phyloP scores from a whole-genome alignment of 1,140 invertebrate genomes.

The Tribolium madens region DNA sequence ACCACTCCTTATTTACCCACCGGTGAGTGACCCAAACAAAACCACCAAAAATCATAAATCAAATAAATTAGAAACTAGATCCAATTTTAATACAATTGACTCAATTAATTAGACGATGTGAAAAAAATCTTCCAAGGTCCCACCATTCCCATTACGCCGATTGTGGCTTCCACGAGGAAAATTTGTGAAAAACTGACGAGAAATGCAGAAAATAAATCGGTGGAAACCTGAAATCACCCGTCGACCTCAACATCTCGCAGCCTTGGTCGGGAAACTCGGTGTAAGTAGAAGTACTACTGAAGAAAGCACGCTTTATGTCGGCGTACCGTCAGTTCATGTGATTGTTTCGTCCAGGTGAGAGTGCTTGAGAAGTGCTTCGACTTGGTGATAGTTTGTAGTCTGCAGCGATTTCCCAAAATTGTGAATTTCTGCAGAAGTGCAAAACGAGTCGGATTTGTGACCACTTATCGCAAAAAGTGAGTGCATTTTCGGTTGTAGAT shows the following conservation, averaged over 20 bases:
- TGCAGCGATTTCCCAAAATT: not conserved
- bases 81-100: too few species aligned
- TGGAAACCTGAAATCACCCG: constrained; percentile 25
- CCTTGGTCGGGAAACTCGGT: constrained; percentile 25
- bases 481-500: too few species aligned
- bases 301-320: constrained; percentile 29
- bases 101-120: too few species aligned
- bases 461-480: too few species aligned
- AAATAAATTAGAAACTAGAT: too few species aligned
- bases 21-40: too few species aligned
- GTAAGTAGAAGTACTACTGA: constrained; percentile 5
- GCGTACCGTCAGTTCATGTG: constrained; percentile 22
- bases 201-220: not conserved
- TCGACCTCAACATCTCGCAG: constrained; percentile 27
- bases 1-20: too few species aligned
- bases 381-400: constrained; percentile 28
- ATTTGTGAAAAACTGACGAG: not conserved
- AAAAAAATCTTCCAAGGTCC: too few species aligned
- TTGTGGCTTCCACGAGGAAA: not conserved
- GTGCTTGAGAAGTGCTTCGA: constrained; percentile 1
- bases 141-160: too few species aligned
- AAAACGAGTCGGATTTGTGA: not conserved
- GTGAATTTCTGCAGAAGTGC: constrained; percentile 4
- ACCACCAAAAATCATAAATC: too few species aligned
- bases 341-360: constrained; percentile 34